Conservation (phyloP, 2,888 invertebrate species). For the Cetonia aurata region DNA sequence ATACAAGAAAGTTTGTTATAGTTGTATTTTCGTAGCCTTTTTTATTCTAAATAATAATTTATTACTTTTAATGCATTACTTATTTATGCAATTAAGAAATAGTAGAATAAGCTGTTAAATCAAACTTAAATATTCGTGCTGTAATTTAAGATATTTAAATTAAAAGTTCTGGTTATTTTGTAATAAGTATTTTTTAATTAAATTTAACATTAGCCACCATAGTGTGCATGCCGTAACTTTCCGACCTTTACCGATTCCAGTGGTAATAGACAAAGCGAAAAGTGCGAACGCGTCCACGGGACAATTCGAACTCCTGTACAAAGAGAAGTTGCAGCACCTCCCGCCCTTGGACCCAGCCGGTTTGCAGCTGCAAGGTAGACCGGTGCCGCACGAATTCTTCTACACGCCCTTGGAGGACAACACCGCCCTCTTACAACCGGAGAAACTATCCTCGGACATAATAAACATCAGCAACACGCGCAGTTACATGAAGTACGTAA, state of each 20-base stretch:
- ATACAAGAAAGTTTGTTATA: too few relatives aligned
- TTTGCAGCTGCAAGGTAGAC: slow-evolving; percentile 48
- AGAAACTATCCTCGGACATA: slow-evolving; percentile 47
- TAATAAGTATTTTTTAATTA: too few relatives aligned
- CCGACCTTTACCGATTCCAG: slow-evolving; percentile 61
- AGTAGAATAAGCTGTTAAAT: too few relatives aligned
- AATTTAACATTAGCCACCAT: too few relatives aligned
- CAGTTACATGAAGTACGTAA: slow-evolving; percentile 53
- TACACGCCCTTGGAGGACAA: slow-evolving; percentile 47
- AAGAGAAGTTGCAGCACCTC: slow-evolving; percentile 50
- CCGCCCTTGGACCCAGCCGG: slow-evolving; percentile 42
- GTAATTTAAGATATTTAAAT: too few relatives aligned
- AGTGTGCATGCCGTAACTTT: too few relatives aligned
- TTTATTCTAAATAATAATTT: too few relatives aligned
- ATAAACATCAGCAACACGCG: slow-evolving; percentile 50
- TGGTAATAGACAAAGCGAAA: slow-evolving; percentile 68
- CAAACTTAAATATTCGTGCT: too few relatives aligned
- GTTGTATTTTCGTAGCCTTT: too few relatives aligned
- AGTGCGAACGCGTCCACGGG: slow-evolving; percentile 70
- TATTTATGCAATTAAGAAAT: too few relatives aligned
- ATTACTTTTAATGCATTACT: too few relatives aligned
- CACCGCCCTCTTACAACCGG: slow-evolving; percentile 2
- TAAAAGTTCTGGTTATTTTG: too few relatives aligned
- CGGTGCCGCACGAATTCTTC: slow-evolving; percentile 50
- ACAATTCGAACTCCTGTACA: slow-evolving; percentile 68